phyloP scores from a whole-genome alignment of 2,888 invertebrate species.

The Furcula furcula region DNA sequence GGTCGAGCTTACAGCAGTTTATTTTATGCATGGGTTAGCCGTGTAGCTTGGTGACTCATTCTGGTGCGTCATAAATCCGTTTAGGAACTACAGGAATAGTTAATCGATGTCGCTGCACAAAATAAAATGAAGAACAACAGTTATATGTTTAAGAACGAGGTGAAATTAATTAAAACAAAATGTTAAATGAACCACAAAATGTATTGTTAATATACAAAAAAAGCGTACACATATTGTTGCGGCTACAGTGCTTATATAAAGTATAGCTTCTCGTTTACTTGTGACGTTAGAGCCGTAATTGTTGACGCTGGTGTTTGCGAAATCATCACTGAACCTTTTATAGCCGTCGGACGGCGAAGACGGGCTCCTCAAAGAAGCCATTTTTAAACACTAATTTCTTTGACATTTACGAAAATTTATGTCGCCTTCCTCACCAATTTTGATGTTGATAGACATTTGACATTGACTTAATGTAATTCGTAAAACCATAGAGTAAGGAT shows the following conservation, averaged over 20 bases:
- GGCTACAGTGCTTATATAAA: conserved; percentile 73
- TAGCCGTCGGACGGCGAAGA: conserved; percentile 84
- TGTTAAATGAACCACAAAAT: conserved; percentile 66
- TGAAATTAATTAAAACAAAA: conserved; percentile 66
- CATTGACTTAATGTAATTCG: too few relatives aligned
- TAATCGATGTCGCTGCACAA: conserved; percentile 40
- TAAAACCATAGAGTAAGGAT: too few relatives aligned
- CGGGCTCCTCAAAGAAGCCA: conserved; percentile 81
- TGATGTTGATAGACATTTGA: too few relatives aligned
- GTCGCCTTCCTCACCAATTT: too few relatives aligned
- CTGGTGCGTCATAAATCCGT: conserved; percentile 51
- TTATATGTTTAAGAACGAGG: conserved; percentile 41
- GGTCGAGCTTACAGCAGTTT: conserved; percentile 39
- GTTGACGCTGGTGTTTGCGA: conserved; percentile 78
- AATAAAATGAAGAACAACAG: conserved; percentile 28
- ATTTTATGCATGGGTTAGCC: conserved; percentile 44
- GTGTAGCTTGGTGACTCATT: conserved; percentile 55
- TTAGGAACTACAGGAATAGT: conserved; percentile 35
- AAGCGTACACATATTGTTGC: conserved; percentile 68
- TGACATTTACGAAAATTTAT: conserved; percentile 9
- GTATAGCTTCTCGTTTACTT: conserved; percentile 79
- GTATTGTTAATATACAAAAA: conserved; percentile 73
- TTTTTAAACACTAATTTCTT: conserved; percentile 66
- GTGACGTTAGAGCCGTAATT: conserved; percentile 84
- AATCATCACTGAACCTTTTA: conserved; percentile 84